Evolutionary conservation across 2,888 invertebrate species (phyloP).

Genomic region (Formica aserva): DNA sequence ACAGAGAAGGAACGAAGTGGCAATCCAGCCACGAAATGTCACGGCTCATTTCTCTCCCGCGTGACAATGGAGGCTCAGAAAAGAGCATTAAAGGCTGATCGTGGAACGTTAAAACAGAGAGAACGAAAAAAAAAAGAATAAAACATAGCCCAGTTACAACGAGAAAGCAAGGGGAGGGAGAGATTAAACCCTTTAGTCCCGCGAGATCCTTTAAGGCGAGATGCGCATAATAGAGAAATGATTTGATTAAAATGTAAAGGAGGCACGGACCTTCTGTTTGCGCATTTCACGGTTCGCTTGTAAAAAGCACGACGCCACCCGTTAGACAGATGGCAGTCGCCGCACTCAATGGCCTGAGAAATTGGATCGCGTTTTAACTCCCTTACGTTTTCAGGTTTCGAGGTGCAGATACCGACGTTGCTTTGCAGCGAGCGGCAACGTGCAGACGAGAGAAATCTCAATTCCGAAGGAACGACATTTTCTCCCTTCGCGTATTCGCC

Average conservation of each 20-base stretch:
- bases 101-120: constrained; percentile 15
- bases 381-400: constrained; percentile 83
- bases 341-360: constrained; percentile 86
- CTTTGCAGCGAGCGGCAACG: constrained; percentile 46
- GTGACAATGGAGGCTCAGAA: constrained; percentile 45
- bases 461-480: constrained; percentile 47
- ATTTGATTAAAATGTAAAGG: constrained; percentile 86
- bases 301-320: constrained; percentile 83
- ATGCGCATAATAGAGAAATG: constrained; percentile 84
- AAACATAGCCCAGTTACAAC: constrained; percentile 17
- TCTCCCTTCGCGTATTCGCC: constrained; percentile 31
- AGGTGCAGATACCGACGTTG: constrained; percentile 69
- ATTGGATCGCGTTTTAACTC: constrained; percentile 86
- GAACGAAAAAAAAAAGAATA: constrained; percentile 30
- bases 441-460: constrained; percentile 51
- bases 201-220: constrained; percentile 78
- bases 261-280: constrained; percentile 84
- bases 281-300: constrained; percentile 86
- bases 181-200: constrained; percentile 83
- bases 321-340: constrained; percentile 86
- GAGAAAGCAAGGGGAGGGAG: constrained; percentile 51
- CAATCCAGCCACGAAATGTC: constrained; percentile 49
- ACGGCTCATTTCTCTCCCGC: constrained; percentile 50
- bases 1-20: constrained; percentile 5
- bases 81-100: constrained; percentile 35